Evolutionary conservation across 2,797 vertebrate species (phyloP), one percentile per base, ranked within the genome.

Genomic region (Nasua narica): DNA sequence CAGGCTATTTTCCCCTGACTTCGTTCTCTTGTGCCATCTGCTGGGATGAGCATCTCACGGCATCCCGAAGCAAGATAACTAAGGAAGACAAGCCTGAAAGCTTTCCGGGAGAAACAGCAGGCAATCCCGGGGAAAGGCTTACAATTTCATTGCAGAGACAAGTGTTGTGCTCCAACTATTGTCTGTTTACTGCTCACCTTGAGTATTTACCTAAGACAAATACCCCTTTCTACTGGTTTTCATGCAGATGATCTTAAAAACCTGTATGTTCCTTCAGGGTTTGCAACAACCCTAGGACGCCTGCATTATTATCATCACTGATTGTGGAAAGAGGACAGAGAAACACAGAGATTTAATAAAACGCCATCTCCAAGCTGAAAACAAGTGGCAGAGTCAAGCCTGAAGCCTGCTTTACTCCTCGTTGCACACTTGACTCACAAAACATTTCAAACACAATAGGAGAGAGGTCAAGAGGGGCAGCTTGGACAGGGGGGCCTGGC

Each of bases 21-120:
- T 48, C 0, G 65, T 52, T 97, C 96, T 35, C 67, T 90, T 95
- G 97, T 96, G 98, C 98, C 98, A 52, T 93, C 98, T 98, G 93
- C 98, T 93, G 98, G 19, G 29, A 16, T 0, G 25, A 12, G 21
- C 1, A 0, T 54, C 46, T 83, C 65, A 29, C 86, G 82, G 96
- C 96, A 95, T 32, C 37, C 1, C 4, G 25, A 35, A 77, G 35
- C 0, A 3, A 65, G 58, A 69, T 25, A 50, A 48, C 13, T 23
- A 13, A 29, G 0, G 11, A 62, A 88, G 60, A 56, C 2, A 18
- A 58, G 35, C 27, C 58, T 6, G 2, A 9, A 23, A 32, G 35
- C 18, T 50, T 70, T 25, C 10, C 19, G 5, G 23, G 27, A n/a
- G 21, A 46, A 15, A 2, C 48, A 9, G 9, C 1, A 19, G 65